A percentile compares a stretch with the other conserved stretches of the same genome.
These are phyloP conservation scores for Antechinus stuartii DNA, from an alignment of 2,113 vertebrate genomes.

Conservation along the genomic window DNA sequence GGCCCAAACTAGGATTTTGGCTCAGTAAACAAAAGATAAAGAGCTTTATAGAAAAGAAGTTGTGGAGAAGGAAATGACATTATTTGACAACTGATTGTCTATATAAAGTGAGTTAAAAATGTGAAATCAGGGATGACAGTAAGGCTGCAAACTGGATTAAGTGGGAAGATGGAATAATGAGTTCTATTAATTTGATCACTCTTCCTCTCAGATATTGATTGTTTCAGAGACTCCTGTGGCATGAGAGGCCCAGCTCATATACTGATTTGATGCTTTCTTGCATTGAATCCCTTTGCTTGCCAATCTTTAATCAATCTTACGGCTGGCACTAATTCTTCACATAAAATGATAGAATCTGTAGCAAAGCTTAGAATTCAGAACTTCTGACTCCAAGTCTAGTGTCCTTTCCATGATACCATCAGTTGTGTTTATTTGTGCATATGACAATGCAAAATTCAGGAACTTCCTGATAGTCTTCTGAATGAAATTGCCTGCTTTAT, in stretches of 20 bases:
- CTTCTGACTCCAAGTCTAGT: neutral
- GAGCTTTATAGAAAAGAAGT: neutral
- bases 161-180: neutral
- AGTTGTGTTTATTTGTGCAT: neutral
- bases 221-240: too few species aligned
- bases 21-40: neutral
- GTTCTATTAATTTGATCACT: neutral
- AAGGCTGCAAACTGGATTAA: neutral
- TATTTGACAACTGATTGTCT: neutral
- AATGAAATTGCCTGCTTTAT: too few species aligned
- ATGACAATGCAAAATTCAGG: rapidly evolving
- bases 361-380: too few species aligned
- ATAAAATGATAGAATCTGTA: neutral
- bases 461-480: too few species aligned
- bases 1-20: neutral
- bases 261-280: neutral
- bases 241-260: neutral
- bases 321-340: neutral
- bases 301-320: neutral
- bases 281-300: neutral
- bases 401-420: neutral
- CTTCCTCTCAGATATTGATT: neutral
- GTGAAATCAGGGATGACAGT: neutral
- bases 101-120: neutral
- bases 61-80: neutral